Conservation (phyloP, 37 sponge, comb jelly and placozoan genomes). For the Ianthella basta region DNA sequence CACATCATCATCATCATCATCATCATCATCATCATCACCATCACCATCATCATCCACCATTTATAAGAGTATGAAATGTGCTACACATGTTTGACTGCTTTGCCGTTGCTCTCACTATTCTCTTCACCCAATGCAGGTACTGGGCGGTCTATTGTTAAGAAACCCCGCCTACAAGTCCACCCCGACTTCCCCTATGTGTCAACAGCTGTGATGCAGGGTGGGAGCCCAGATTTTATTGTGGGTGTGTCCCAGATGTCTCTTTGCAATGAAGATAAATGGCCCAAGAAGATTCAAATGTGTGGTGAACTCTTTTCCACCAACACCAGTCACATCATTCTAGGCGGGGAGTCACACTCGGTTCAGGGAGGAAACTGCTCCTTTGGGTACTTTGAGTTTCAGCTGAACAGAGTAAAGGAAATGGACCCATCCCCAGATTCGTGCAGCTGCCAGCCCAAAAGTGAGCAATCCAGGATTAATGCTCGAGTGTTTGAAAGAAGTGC, state of each 20-base stretch:
- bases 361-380: conserved; percentile 16
- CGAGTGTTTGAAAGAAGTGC: too few species aligned
- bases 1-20: too few species aligned
- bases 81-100: too few species aligned
- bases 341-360: not conserved
- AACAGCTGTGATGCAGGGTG: not conserved
- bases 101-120: too few species aligned
- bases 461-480: not conserved
- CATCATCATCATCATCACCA: too few species aligned
- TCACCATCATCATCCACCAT: too few species aligned
- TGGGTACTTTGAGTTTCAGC: conserved; percentile 19
- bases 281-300: not conserved
- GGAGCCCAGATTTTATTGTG: not conserved
- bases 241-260: not conserved
- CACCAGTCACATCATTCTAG: not conserved
- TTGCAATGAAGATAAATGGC: not conserved
- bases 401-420: not conserved
- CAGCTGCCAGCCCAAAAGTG: not conserved
- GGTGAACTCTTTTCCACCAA: conserved; percentile 4
- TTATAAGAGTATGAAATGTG: too few species aligned
- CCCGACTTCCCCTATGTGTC: conserved; percentile 1
- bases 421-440: not conserved
- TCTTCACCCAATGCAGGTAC: too few species aligned
- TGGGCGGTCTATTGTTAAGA: not conserved
- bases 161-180: not conserved